Conservation (phyloP, 2,797 vertebrate genomes). For the Sparus aurata region DNA sequence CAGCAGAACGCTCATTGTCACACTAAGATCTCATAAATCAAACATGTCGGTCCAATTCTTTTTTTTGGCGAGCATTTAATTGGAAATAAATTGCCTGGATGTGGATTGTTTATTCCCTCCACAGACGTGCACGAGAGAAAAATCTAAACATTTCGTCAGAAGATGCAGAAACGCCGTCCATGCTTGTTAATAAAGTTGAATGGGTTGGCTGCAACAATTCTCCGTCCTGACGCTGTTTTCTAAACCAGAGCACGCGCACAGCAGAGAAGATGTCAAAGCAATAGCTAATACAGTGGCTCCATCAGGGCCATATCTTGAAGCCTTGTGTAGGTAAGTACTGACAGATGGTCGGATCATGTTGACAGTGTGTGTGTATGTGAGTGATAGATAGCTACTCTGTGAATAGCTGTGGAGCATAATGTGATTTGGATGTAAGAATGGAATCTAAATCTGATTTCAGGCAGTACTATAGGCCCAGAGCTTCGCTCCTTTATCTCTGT, state of each 20-base stretch:
- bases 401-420: conserved; percentile 76
- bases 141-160: conserved; percentile 32
- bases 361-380: conserved; percentile 57
- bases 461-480: conserved; percentile 67
- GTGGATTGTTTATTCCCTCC: conserved; percentile 28
- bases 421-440: conserved; percentile 78
- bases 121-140: conserved; percentile 10
- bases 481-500: conserved; percentile 72
- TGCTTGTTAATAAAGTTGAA: conserved; percentile 27
- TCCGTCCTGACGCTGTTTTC: conserved; percentile 30
- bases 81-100: conserved; percentile 31
- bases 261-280: conserved; percentile 39
- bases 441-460: conserved; percentile 81
- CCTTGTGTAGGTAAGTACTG: conserved; percentile 66
- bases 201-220: conserved; percentile 43
- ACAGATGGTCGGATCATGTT: conserved; percentile 73
- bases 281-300: conserved; percentile 39
- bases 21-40: conserved; percentile 58
- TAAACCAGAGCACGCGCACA: conserved; percentile 14
- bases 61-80: conserved; percentile 36
- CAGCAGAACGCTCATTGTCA: conserved; percentile 49
- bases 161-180: conserved; percentile 11
- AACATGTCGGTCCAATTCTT: conserved; percentile 37
- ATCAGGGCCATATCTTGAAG: conserved; percentile 52
- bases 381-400: conserved; percentile 75